Percentiles rank a stretch among this genome's conserved stretches.
Evolutionary conservation across 1,140 invertebrate species (phyloP).

Genomic region (Bombus polaris): DNA sequence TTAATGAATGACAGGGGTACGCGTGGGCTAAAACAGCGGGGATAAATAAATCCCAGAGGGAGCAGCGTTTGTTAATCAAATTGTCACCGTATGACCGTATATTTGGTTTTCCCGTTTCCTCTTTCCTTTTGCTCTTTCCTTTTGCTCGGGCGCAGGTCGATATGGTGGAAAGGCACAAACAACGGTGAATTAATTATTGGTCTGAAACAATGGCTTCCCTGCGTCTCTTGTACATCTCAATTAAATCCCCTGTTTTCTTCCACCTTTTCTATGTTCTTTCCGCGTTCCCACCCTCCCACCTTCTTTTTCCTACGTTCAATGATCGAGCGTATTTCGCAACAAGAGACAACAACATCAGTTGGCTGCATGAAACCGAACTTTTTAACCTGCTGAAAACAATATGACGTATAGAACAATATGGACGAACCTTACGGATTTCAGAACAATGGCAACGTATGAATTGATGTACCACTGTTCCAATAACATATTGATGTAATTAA

Average conservation of each 20-base stretch:
- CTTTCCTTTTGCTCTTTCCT: too few species aligned
- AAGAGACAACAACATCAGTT: background rate
- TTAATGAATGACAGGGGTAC: background rate
- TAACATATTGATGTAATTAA: background rate
- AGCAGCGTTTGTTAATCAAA: background rate
- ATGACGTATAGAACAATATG: background rate
- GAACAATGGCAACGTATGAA: background rate
- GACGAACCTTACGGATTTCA: background rate
- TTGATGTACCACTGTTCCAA: too few species aligned
- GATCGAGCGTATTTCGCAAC: slow-evolving; percentile 30
- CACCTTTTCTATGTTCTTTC: slow-evolving; percentile 17
- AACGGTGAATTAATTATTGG: slow-evolving; percentile 64
- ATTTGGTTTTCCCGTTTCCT: background rate
- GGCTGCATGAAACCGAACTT: background rate
- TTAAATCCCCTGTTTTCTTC: slow-evolving; percentile 54
- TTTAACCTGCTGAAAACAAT: background rate
- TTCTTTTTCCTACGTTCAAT: background rate
- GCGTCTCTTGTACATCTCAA: slow-evolving; percentile 56
- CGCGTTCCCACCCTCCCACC: background rate
- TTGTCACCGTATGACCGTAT: background rate
- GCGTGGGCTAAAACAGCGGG: too few species aligned
- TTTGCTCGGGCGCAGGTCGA: too few species aligned
- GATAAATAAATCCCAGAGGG: background rate
- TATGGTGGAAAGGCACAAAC: background rate
- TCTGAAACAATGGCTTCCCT: slow-evolving; percentile 44